Evolutionary conservation across 64 coral and sea anemone species (phyloP), one percentile per base, ranked within the genome.

Genomic region (Acropora tenuis): DNA sequence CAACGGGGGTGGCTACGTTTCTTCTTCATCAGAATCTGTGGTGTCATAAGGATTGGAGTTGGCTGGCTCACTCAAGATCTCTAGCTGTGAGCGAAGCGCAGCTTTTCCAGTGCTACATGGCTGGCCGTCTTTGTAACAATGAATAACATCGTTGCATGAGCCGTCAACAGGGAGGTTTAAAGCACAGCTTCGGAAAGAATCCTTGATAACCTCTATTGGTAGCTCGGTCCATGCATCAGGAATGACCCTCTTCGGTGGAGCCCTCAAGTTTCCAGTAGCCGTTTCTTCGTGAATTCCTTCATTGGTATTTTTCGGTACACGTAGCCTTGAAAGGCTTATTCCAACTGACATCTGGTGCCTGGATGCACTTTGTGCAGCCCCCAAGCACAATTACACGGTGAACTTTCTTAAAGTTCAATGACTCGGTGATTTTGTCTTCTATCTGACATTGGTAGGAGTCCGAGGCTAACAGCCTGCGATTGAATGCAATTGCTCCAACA

Each of bases 201-300:
- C 68, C 76, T 90, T 90, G 76, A 79, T 80, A 43, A 86, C 69
- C 17, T 83, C 90, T 79, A 83, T 71, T 16, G 90, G 90, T 16
- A 92, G 75, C 75, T 58, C 48, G 59, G 90, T 74, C 82, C 90
- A 92, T 15, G 73, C 49, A 79, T 92, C 90, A 20, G 87, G 74
- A 55, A 55, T 20, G 73, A 43, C 41, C 85, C 82, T 81, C 69
- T 0, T 68, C 60, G 58, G 82, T 18, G 82, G 82, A 6, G 82
- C 61, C 60, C 40, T 55, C 52, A 55, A 55, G 52, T 55, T 55
- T 55, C 52, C 52, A 55, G 4, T 9, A 55, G 52, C 79, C 13
- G 47, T 81, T 81, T 81, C 79, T 81, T 81, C 79, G 17, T 81
- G 46, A 57, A 81, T 81, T 17, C 79, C 46, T 4, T 55, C 57